These are phyloP conservation scores for Rhagoletis pomonella DNA, from an alignment of 1,140 invertebrate genomes.

Conservation along the genomic window DNA sequence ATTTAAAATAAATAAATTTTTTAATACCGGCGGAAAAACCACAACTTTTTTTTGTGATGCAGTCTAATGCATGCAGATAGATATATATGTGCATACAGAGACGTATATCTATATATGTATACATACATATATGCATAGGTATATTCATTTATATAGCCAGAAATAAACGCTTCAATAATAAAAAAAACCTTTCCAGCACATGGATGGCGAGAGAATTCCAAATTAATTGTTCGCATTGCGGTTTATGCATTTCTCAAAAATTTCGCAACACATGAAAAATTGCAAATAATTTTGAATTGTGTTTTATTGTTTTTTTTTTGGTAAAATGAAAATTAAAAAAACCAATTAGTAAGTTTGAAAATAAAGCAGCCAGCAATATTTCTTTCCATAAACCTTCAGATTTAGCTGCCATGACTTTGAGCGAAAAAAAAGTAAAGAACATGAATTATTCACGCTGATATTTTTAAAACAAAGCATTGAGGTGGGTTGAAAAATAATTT, in stretches of 20 bases:
- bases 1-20: too few relatives aligned
- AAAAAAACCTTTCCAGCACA: too few relatives aligned
- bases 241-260: conserved; percentile 4
- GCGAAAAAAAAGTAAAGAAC: not conserved
- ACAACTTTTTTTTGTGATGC: too few relatives aligned
- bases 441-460: not conserved
- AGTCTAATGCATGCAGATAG: too few relatives aligned
- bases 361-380: not conserved
- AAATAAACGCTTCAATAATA: too few relatives aligned
- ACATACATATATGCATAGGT: too few relatives aligned
- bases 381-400: not conserved
- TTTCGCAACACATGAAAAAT: not conserved
- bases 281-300: not conserved
- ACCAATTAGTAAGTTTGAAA: too few relatives aligned
- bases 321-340: not conserved
- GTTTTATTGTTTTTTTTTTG: not conserved
- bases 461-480: not conserved
- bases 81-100: not conserved
- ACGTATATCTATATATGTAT: not conserved
- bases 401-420: not conserved
- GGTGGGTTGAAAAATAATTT: not conserved
- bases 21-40: too few relatives aligned
- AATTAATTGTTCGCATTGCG: not conserved
- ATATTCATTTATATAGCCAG: too few relatives aligned
- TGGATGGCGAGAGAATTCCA: not conserved